phyloP scores from a whole-genome alignment of 92 coral and sea anemone species.

The Porites lobata region DNA sequence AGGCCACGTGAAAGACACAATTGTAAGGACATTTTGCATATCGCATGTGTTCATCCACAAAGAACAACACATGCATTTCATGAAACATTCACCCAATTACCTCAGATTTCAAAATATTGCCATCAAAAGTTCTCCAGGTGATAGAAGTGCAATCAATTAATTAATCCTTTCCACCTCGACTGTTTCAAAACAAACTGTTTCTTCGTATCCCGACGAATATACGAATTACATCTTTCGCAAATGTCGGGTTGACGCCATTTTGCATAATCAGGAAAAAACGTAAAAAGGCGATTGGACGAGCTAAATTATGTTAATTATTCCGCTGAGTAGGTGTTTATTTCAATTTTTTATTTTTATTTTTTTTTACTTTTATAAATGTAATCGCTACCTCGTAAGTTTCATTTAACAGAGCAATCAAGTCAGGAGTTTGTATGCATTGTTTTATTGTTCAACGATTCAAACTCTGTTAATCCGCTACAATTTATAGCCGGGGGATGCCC shows the following conservation, averaged over 20 bases:
- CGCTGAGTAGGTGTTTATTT: background rate
- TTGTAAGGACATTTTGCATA: conserved; percentile 46
- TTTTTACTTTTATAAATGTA: no score
- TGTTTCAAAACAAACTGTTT: conserved; percentile 7
- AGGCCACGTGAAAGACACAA: conserved; percentile 49
- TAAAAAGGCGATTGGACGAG: conserved; percentile 25
- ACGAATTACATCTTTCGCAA: conserved; percentile 5
- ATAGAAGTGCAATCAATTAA: no score
- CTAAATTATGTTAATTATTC: background rate
- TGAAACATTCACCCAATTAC: conserved; percentile 15
- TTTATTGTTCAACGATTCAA: no score
- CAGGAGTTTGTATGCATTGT: no score
- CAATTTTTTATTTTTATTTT: background rate
- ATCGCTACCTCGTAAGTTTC: no score
- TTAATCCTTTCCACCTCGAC: background rate
- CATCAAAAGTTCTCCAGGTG: conserved; percentile 9
- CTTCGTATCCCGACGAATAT: conserved; percentile 19
- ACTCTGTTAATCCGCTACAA: no score
- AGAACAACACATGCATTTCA: conserved; percentile 40
- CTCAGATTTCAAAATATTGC: background rate
- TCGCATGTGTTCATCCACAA: conserved; percentile 51
- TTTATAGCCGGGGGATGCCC: no score
- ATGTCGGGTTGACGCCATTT: conserved; percentile 52
- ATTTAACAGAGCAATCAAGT: no score
- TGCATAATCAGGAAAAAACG: conserved; percentile 19